Evolutionary conservation across 1,140 invertebrate genomes (phyloP), one percentile per base, ranked within the genome.

Genomic region (Bombyx mandarina): DNA sequence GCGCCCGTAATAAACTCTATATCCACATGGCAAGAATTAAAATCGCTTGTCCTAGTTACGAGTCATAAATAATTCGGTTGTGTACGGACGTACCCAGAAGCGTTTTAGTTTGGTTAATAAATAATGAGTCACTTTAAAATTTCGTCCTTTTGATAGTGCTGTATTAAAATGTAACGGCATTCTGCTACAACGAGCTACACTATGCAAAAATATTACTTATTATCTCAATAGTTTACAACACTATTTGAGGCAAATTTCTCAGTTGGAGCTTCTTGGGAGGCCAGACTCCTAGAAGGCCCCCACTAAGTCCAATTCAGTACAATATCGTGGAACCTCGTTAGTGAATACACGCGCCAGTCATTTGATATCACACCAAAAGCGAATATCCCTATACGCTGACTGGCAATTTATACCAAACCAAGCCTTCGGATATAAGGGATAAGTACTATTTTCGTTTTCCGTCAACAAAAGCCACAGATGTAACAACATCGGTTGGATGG

Each of bases 281-380:
- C 4, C 26, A 35, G 26, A 35, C 26, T 35, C 45, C 45, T 12
- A 10, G 51, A 7, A 10, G 9, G 4, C 35, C 51, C 7, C 51
- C 51, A 10, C 42, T n/a, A 9, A 54, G 35, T 54, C 43, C 65
- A 73, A 76, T 76, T 73, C 69, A 53, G 71, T 68, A 62, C 63
- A 54, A 67, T 74, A 77, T 80, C 73, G 75, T 77, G 58, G 65
- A 69, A 74, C 67, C 78, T 85, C 77, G 79, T 85, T 82, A 80
- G 79, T 64, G 67, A 65, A 75, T 77, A 81, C 78, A 75, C 71
- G 75, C 64, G 72, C 72, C 63, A 77, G 79, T 82, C 82, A 82
- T 85, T 85, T 77, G 77, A 85, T 81, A 85, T 75, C 70, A 67
- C 62, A 72, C 67, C 55, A 54, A 54, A 54, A 12, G 52, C 58